phyloP scores from a whole-genome alignment of 1,140 invertebrate genomes.

The Anastrepha obliqua region DNA sequence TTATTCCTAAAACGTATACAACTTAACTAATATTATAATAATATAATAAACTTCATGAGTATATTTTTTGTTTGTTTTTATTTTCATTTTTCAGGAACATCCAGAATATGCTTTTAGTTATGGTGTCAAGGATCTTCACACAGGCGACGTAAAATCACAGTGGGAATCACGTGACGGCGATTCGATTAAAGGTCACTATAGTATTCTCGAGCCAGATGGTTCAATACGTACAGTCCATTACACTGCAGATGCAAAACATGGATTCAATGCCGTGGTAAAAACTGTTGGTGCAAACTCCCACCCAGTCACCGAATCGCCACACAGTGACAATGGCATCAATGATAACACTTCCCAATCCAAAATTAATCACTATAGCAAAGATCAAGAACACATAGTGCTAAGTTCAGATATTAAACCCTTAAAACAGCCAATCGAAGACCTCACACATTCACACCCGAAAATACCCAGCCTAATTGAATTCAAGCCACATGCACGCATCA shows the following conservation, averaged over 20 bases:
- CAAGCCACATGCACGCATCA: slow-evolving; percentile 70
- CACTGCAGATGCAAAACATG: slow-evolving; percentile 78
- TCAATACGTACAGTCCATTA: slow-evolving; percentile 79
- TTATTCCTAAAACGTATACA: no score
- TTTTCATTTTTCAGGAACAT: slow-evolving; percentile 74
- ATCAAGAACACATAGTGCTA: slow-evolving; percentile 72
- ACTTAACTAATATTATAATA: no score
- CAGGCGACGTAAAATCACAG: slow-evolving; percentile 80
- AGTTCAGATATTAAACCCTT: slow-evolving; percentile 71
- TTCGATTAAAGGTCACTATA: slow-evolving; percentile 80
- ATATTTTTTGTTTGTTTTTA: no score
- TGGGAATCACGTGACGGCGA: slow-evolving; percentile 78
- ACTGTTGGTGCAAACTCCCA: slow-evolving; percentile 77
- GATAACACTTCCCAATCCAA: slow-evolving; percentile 72
- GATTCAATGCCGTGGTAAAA: slow-evolving; percentile 81
- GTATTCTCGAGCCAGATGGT: slow-evolving; percentile 81
- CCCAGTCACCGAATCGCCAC: slow-evolving; percentile 74
- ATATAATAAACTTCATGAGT: no score
- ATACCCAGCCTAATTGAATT: slow-evolving; percentile 71
- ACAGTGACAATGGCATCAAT: slow-evolving; percentile 62
- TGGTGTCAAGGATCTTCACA: slow-evolving; percentile 81
- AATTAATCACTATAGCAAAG: slow-evolving; percentile 73
- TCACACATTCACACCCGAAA: slow-evolving; percentile 69
- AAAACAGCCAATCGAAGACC: slow-evolving; percentile 70
- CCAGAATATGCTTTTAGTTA: slow-evolving; percentile 83